Percentiles rank a stretch among this genome's conserved stretches.
phyloP scores from a whole-genome alignment of 2,113 vertebrate genomes.

The Melanerpes aurifrons region DNA sequence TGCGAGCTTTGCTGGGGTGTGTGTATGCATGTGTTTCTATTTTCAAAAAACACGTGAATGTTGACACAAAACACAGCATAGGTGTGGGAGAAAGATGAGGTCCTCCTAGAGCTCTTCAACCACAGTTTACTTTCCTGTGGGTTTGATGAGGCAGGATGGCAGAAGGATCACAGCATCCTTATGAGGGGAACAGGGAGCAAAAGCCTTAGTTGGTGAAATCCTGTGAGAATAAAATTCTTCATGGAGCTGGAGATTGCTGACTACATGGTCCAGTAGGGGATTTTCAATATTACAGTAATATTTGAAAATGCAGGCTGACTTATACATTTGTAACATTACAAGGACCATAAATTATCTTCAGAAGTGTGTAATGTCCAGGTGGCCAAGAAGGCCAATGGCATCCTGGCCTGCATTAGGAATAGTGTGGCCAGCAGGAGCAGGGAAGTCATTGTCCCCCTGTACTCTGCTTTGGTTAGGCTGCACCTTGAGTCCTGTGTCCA shows the following conservation, averaged over 20 bases:
- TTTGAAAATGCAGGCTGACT: background rate
- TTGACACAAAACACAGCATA: background rate
- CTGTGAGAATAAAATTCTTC: background rate
- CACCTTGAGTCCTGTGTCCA: no score
- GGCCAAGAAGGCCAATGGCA: no score
- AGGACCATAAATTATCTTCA: background rate
- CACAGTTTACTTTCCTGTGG: background rate
- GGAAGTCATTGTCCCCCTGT: no score
- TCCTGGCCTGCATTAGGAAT: no score
- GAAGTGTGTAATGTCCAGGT: background rate
- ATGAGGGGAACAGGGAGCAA: background rate
- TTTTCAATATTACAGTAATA: background rate
- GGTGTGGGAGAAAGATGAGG: background rate
- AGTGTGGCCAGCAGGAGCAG: no score
- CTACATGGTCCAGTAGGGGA: fast-evolving
- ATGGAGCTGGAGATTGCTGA: background rate
- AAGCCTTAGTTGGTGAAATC: background rate
- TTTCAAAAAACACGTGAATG: background rate
- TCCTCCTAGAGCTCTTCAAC: background rate
- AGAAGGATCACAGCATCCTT: background rate
- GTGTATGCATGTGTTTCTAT: fast-evolving
- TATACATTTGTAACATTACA: background rate
- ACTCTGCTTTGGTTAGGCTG: no score
- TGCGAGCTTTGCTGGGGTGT: background rate
- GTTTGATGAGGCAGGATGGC: background rate